phyloP scores from a whole-genome alignment of 2,797 vertebrate species.

The Enteromius treurensis region DNA sequence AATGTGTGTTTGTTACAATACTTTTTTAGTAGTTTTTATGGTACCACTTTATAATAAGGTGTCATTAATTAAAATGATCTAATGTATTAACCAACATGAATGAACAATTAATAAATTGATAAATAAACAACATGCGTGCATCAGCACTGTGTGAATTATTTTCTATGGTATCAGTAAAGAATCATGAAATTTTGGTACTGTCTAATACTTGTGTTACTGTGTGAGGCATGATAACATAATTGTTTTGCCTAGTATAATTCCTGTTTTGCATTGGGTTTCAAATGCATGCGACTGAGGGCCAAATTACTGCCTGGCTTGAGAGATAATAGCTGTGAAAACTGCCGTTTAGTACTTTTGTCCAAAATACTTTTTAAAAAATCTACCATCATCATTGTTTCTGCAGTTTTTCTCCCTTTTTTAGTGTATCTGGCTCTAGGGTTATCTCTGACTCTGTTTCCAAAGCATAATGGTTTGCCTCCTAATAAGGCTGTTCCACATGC shows the following conservation, averaged over 20 bases:
- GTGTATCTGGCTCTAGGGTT: neutral
- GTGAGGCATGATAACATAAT: neutral
- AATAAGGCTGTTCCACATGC: slow-evolving; percentile 32
- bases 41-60: no score
- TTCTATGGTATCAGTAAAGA: neutral
- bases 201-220: neutral
- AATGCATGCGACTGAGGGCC: neutral
- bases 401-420: neutral
- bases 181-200: neutral
- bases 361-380: slow-evolving; percentile 1
- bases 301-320: slow-evolving; percentile 1
- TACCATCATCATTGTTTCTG: neutral
- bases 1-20: no score
- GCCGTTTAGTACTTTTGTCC: neutral
- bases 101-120: no score
- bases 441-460: neutral
- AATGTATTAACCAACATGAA: no score
- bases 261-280: neutral
- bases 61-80: no score
- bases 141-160: no score
- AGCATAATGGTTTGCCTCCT: slow-evolving; percentile 19
- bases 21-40: no score
- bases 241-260: neutral
- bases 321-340: neutral
- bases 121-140: no score